Conservation (phyloP, 2,113 vertebrate genomes). For the Seriola quinqueradiata region DNA sequence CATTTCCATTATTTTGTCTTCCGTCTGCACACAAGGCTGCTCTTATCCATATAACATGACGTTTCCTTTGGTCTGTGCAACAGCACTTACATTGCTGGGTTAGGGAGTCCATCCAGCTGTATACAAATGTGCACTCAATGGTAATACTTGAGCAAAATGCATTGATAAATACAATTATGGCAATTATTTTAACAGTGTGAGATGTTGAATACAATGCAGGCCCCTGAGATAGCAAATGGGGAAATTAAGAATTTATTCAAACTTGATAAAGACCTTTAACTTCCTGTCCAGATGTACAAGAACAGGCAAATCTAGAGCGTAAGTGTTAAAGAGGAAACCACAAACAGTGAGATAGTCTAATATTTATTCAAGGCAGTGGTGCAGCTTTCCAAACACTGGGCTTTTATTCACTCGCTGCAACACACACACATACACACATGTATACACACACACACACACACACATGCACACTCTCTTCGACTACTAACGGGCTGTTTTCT, state of each 20-base stretch:
- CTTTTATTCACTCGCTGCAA: conserved; percentile 60
- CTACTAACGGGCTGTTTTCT: conserved; percentile 37
- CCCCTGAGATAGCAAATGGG: neutral
- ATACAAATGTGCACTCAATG: neutral
- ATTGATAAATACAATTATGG: neutral
- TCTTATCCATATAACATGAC: conserved; percentile 45
- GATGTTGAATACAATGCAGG: neutral
- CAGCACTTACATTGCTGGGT: neutral
- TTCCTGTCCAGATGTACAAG: conserved; percentile 45
- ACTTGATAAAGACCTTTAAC: conserved; percentile 44
- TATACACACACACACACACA: conserved; percentile 14
- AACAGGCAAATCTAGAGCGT: conserved; percentile 50
- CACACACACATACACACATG: conserved; percentile 41
- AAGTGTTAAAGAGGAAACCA: conserved; percentile 63
- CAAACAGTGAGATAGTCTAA: conserved; percentile 64
- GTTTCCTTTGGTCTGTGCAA: neutral
- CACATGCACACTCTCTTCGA: conserved; percentile 2
- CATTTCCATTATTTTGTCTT: neutral
- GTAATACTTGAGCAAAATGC: neutral
- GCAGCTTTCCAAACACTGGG: conserved; percentile 81
- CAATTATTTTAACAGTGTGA: neutral
- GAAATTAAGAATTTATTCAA: conserved; percentile 12
- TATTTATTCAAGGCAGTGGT: conserved; percentile 78
- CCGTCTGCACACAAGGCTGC: neutral
- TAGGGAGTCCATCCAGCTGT: neutral